Percentiles rank a stretch among this genome's conserved stretches.
These are phyloP conservation scores for Slavum lentiscoides DNA, from an alignment of 2,888 invertebrate genomes.

Conservation along the genomic window DNA sequence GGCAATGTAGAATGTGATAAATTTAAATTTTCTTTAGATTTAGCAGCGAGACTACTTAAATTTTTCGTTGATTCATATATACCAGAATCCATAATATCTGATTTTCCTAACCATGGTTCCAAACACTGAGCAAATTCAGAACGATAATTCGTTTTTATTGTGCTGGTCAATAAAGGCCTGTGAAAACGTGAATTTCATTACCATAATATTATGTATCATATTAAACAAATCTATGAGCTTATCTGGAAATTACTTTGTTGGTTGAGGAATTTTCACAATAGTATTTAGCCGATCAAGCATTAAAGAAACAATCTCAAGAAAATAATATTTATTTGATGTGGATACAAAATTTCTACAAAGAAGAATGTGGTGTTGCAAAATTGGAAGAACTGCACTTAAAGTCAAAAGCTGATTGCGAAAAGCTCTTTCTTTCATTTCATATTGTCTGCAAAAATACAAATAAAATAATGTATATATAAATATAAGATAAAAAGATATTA, in stretches of 20 bases:
- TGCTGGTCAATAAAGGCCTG: constrained; percentile 74
- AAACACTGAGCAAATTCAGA: constrained; percentile 68
- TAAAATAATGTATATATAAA: constrained; percentile 3
- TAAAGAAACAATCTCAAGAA: constrained; percentile 71
- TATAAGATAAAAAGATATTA: background rate
- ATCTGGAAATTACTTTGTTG: constrained; percentile 62
- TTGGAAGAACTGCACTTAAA: constrained; percentile 68
- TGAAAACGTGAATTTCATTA: constrained; percentile 60
- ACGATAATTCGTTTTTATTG: constrained; percentile 70
- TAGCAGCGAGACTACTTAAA: constrained; percentile 6
- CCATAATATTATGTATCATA: background rate
- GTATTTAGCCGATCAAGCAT: constrained; percentile 70
- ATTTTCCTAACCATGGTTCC: constrained; percentile 66
- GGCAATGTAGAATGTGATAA: constrained; percentile 55
- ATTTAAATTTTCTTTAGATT: constrained; percentile 54
- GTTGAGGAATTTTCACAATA: constrained; percentile 69
- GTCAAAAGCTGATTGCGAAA: constrained; percentile 65
- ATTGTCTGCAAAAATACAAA: constrained; percentile 59
- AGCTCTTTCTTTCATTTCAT: constrained; percentile 63
- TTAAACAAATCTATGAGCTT: background rate
- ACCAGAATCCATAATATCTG: constrained; percentile 51
- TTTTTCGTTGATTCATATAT: constrained; percentile 44
- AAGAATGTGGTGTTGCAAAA: constrained; percentile 71
- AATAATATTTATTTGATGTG: constrained; percentile 74
- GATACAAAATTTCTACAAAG: constrained; percentile 73